These are phyloP conservation scores for Globodera ellingtonae DNA, from an alignment of 1,140 invertebrate genomes.

Conservation along the genomic window DNA sequence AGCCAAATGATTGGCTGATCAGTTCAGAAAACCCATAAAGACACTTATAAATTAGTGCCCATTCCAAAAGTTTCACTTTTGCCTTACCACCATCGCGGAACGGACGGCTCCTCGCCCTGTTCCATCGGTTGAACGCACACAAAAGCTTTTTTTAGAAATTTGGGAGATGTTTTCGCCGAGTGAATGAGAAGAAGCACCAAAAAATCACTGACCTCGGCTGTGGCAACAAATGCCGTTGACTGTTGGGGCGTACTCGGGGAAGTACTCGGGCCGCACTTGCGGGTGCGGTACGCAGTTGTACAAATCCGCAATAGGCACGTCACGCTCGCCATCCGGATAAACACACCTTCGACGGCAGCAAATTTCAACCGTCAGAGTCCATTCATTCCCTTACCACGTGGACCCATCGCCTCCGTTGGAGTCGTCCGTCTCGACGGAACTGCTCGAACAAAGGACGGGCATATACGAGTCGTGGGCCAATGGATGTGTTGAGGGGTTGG, in stretches of 20 bases:
- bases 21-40: too few relatives aligned
- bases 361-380: too few relatives aligned
- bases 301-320: constrained; percentile 59
- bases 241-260: constrained; percentile 58
- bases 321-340: constrained; percentile 59
- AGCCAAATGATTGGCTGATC: too few relatives aligned
- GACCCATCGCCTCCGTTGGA: constrained; percentile 59
- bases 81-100: constrained; percentile 61
- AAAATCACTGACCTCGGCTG: constrained; percentile 37
- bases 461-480: constrained; percentile 57
- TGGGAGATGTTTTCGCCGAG: background rate
- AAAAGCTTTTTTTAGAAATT: constrained; percentile 44
- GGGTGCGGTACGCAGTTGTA: constrained; percentile 63
- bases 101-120: constrained; percentile 61
- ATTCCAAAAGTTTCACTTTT: constrained; percentile 33
- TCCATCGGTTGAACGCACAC: constrained; percentile 62
- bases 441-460: constrained; percentile 62
- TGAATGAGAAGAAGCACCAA: constrained; percentile 2
- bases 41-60: too few relatives aligned
- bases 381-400: constrained; percentile 31
- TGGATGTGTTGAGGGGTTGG: constrained; percentile 58
- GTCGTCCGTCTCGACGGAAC: constrained; percentile 46
- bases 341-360: constrained; percentile 44
- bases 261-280: constrained; percentile 56
- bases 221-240: constrained; percentile 63